These are phyloP conservation scores for Diuraphis noxia DNA, from an alignment of 1,140 invertebrate species.

Conservation along the genomic window DNA sequence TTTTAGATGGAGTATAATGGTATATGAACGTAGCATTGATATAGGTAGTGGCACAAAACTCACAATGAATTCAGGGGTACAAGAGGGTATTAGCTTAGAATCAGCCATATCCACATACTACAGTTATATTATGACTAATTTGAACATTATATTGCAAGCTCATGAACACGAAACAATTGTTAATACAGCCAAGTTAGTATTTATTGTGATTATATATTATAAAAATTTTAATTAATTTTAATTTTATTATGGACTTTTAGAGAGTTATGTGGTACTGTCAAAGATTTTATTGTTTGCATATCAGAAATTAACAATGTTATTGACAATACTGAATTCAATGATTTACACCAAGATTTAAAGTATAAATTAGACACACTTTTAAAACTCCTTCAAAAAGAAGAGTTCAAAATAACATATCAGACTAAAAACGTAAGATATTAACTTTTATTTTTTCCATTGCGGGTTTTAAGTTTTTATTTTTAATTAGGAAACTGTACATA, in stretches of 20 bases:
- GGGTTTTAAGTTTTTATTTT: background rate
- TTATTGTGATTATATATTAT: background rate
- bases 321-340: conserved; percentile 67
- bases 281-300: conserved; percentile 73
- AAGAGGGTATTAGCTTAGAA: conserved; percentile 46
- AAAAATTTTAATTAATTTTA: conserved; percentile 16
- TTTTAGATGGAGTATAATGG: conserved; percentile 87
- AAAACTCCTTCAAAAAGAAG: conserved; percentile 66
- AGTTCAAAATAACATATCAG: conserved; percentile 50
- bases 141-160: conserved; percentile 86
- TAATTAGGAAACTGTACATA: conserved; percentile 15
- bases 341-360: conserved; percentile 75
- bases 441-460: background rate
- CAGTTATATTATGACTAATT: conserved; percentile 76
- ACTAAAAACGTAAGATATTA: conserved; percentile 20
- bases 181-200: conserved; percentile 72
- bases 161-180: conserved; percentile 77
- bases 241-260: conserved; percentile 59
- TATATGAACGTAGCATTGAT: conserved; percentile 77
- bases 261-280: conserved; percentile 78
- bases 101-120: conserved; percentile 69
- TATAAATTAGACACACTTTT: conserved; percentile 78
- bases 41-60: conserved; percentile 66
- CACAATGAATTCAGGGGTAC: conserved; percentile 59
- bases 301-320: conserved; percentile 65